Base-by-base conservation (phyloP, 2,888 invertebrate species). In the Nesidiocoris tenuis region DNA sequence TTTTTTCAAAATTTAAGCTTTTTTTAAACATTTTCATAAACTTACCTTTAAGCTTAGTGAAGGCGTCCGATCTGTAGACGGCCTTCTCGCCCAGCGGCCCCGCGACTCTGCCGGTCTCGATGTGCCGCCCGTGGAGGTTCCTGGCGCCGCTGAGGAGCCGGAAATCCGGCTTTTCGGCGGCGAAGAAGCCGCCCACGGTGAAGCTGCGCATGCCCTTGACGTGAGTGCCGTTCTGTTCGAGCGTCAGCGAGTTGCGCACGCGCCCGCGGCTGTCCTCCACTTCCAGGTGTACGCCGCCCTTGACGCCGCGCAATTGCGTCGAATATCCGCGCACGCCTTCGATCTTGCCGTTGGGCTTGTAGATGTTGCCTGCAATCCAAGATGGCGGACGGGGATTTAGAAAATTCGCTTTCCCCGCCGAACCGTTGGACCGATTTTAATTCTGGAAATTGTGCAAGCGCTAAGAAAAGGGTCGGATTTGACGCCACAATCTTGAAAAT, bases 91-190 rank as follows among this genome's bases (percentile, higher is more conserved):
- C 89, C 0, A 91, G 87, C 0, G 93, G 91, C 70, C 94, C 91
- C 0, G 90, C 87, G 64, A 95, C 88, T 75, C 91, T 87, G 81
- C 90, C 90, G 0, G 91, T 90, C 80, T 90, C 89, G 0, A 90
- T 87, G 81, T 89, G 86, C 21, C 80, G 79, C 3, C 82, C 81
- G 59, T 81, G 81, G 54, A 83, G 56, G 70, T 79, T 78, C 56
- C 77, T 66, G 0, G 90, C 88, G 0, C 90, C 90, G 63, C 87
- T 87, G 0, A 91, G 89, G 57, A 94, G 84, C 57, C 89, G 89
- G 82, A 92, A 90, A 74, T 89, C 87, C 0, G 92, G 90, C 1
- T 89, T 87, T 56, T 88, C 87, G 0, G 93, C 91, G n/a, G 91
- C 90, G 83, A 94, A 94, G 61, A 94, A 86, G 0, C 86, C 85